phyloP scores from a whole-genome alignment of 2,888 invertebrate species.

The Auanema freiburgensis region DNA sequence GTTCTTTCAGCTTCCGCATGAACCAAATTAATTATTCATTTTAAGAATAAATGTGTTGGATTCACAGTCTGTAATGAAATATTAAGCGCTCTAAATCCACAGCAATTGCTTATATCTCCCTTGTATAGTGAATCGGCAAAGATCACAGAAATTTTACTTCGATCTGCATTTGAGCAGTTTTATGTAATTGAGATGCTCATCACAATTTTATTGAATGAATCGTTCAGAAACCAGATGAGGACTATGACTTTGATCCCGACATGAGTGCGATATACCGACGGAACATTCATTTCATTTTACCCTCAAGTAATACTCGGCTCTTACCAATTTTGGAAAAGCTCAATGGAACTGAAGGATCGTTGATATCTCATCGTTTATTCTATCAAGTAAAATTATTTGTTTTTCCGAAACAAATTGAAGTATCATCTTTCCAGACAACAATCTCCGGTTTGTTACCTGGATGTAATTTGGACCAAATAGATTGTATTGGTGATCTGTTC shows the following conservation, averaged over 20 bases:
- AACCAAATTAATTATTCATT: neutral
- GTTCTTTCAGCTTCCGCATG: too few relatives aligned
- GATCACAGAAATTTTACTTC: slow-evolving; percentile 3
- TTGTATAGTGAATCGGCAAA: neutral
- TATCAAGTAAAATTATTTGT: slow-evolving; percentile 12
- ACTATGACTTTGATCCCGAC: slow-evolving; percentile 27
- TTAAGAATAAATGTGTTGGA: slow-evolving; percentile 10
- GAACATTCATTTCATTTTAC: slow-evolving; percentile 21
- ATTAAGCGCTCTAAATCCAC: neutral
- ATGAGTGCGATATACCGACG: slow-evolving; percentile 22
- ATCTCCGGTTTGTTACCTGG: too few relatives aligned
- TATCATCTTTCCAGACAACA: too few relatives aligned
- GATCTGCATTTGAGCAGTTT: slow-evolving; percentile 1
- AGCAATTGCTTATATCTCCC: neutral
- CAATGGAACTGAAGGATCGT: slow-evolving; percentile 2
- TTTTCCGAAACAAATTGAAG: too few relatives aligned
- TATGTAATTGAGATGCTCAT: too few relatives aligned
- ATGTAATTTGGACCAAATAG: too few relatives aligned
- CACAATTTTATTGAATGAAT: too few relatives aligned
- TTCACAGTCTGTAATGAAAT: slow-evolving; percentile 9
- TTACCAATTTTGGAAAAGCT: slow-evolving; percentile 9
- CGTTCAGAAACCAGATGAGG: slow-evolving; percentile 24
- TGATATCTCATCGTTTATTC: slow-evolving; percentile 10
- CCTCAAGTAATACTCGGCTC: slow-evolving; percentile 3
- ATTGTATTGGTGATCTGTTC: too few relatives aligned